phyloP scores from a whole-genome alignment of 2,113 vertebrate species.

The Regulus satrapa region DNA sequence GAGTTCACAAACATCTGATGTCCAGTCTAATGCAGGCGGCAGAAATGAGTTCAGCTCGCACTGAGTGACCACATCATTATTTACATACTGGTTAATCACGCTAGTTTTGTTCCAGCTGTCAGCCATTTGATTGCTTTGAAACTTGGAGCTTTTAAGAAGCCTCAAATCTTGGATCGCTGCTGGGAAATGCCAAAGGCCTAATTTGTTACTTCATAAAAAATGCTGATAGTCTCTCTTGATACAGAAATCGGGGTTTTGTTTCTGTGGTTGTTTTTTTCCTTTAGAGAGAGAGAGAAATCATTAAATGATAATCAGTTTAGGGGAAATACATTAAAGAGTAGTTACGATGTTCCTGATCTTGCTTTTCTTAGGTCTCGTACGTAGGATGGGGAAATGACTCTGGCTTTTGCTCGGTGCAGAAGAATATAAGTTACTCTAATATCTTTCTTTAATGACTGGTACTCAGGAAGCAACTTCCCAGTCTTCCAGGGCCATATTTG shows the following conservation, averaged over 20 bases:
- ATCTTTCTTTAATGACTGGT: neutral
- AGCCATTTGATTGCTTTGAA: constrained; percentile 46
- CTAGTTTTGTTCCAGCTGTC: constrained; percentile 49
- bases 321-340: neutral
- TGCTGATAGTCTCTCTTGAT: neutral
- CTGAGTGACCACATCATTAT: constrained; percentile 8
- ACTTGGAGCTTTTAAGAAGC: constrained; percentile 24
- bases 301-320: neutral
- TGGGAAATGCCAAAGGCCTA: neutral
- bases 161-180: neutral
- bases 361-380: neutral
- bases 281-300: neutral
- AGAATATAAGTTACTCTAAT: neutral
- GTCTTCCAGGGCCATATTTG: constrained; percentile 15
- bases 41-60: neutral
- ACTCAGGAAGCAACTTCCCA: neutral
- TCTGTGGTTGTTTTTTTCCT: neutral
- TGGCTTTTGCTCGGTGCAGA: neutral
- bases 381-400: neutral
- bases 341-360: neutral
- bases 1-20: neutral
- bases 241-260: neutral
- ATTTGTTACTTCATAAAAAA: constrained; percentile 16
- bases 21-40: neutral
- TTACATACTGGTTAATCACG: constrained; percentile 56